Evolutionary conservation across 2,888 invertebrate species (phyloP), one percentile per base, ranked within the genome.

Genomic region (Hyles lineata): DNA sequence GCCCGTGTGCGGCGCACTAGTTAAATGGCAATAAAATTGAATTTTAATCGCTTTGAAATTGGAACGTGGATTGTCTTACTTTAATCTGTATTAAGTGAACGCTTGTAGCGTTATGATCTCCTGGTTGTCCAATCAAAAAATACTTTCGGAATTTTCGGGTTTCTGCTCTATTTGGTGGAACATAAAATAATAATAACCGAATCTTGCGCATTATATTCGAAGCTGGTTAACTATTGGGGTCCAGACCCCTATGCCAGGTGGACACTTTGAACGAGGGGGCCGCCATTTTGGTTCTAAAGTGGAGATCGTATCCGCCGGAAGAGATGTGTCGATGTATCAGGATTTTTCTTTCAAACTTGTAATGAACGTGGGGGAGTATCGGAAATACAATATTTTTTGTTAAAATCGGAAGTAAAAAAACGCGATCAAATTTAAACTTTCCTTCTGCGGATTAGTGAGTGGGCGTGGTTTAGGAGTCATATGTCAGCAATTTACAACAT

Each of bases 281-380:
- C 73, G 85, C 87, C 85, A 86, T 87, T 83, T 88, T 86, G 79
- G 74, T 77, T 82, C 80, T 73, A 75, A 71, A 80, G 82, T 83
- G 83, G 83, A 79, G 77, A 74, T 81, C 72, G 78, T 80, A 78
- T 90, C 89, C 90, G 89, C 72, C 88, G 90, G 90, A 89, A 87
- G 87, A 73, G 74, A 67, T 67, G 21, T 23, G 60, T 63, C 63
- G 67, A 67, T 67, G 67, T 67, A 67, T 67, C 67, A 67, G 67
- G 67, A 67, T 50, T 67, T 67, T 67, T 67, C 67, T 67, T 67
- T 43, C 63, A 67, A 67, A 67, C 63, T 11, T 67, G 6, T 25
- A 67, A 43, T 50, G 76, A 75, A 61, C 74, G 76, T 74, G 71
- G 77, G 78, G 79, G 78, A 55, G 23, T 77, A 74, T 73, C 79